Base-by-base conservation (phyloP, 2,888 invertebrate species). In the Plebejus melissa region DNA sequence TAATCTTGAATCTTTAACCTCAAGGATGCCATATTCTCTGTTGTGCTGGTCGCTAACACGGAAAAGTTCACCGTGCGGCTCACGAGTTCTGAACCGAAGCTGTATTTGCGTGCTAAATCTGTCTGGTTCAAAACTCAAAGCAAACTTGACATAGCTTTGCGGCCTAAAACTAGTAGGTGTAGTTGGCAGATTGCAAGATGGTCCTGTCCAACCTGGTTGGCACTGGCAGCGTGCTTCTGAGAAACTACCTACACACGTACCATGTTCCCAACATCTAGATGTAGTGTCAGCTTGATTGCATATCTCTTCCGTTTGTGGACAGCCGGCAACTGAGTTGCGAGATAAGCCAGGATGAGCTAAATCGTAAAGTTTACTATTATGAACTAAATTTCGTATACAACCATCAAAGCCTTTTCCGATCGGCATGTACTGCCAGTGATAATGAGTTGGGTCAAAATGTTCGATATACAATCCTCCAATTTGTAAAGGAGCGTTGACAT, bases 91-190 rank as follows among this genome's bases (percentile, higher is more conserved):
- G 94, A 99, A 99, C 81, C 98, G 94, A 75, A 99, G 92, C 88
- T 99, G 98, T 79, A 99, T 95, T 89, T 98, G 98, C 0, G 98
- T 98, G 75, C 97, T 97, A 84, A 98, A 98, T 81, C 97, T 95
- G 84, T 98, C 98, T 0, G 98, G 98, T 85, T 98, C 98, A 86
- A 98, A 98, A 82, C 98, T 98, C 54, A 99, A 92, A 1, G 98
- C 98, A 87, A 99, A 99, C 87, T 98, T 98, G n/a, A 99, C 98
- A 88, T 98, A 99, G 80, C 98, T 98, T 87, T 98, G 97, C 0
- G 97, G 96, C 85, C 98, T 96, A 88, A 99, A 98, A 78, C 98
- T 98, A 0, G 98, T 97, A 0, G 98, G 98, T 72, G 97, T 96
- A 0, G 98, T 98, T 74, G 96, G 96, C 70, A 96, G 95, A 82